A percentile compares a stretch with the other conserved stretches of the same genome.
These are phyloP conservation scores for Isaurus tuberculatus DNA, from an alignment of 92 coral and sea anemone genomes.

Conservation along the genomic window DNA sequence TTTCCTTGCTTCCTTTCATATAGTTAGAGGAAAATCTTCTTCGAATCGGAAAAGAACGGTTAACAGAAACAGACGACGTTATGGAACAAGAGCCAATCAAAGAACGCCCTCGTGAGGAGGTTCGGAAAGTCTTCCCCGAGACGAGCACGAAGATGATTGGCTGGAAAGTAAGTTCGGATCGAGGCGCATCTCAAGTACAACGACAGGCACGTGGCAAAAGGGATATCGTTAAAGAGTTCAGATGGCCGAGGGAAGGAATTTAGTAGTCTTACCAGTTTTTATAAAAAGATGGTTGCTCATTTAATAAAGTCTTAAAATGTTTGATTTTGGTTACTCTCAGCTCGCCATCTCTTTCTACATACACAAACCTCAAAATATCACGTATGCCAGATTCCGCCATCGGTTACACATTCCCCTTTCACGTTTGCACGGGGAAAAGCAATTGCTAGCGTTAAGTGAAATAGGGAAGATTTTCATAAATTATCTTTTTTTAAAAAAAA, in stretches of 20 bases:
- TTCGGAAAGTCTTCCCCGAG: slow-evolving; percentile 57
- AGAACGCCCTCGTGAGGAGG: slow-evolving; percentile 31
- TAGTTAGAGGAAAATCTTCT: slow-evolving; percentile 63
- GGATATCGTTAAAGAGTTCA: slow-evolving; percentile 74
- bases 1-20: no score
- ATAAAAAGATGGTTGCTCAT: no score
- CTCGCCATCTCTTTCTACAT: no score
- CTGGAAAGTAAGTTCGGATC: slow-evolving; percentile 59
- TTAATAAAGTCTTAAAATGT: neutral
- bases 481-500: no score
- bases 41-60: slow-evolving; percentile 57
- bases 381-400: no score
- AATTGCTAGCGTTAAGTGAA: no score
- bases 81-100: slow-evolving; percentile 14
- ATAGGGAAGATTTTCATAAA: no score
- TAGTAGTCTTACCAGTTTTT: neutral
- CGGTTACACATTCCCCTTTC: no score
- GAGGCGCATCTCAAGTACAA: slow-evolving; percentile 44
- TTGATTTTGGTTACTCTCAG: neutral
- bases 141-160: slow-evolving; percentile 81
- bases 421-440: no score
- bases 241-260: slow-evolving; percentile 85
- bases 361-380: no score
- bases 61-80: slow-evolving; percentile 19
- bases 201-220: slow-evolving; percentile 67